Base-by-base conservation (phyloP, 2,113 vertebrate species). In the Daphoenositta chrysoptera region DNA sequence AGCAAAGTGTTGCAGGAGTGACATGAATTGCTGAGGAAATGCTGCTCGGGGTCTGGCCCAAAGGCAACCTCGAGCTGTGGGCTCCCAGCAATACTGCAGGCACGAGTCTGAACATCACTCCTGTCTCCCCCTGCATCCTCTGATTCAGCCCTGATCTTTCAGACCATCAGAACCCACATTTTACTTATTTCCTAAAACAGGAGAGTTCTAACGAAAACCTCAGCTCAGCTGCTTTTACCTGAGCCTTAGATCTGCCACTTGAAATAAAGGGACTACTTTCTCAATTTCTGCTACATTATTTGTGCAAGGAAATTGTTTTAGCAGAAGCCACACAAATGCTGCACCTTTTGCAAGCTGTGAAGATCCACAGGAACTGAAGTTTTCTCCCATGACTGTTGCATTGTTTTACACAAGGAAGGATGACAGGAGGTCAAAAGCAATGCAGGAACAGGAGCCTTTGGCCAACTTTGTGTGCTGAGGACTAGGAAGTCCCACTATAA, bases 351-450 rank as follows among this genome's bases (percentile, higher is more conserved):
- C 83, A 95, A 81, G 68, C 79, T 89, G 79, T 73, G 87, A 91
- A 86, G 92, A 96, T 78, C 69, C 76, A 88, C 90, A 91, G 92
- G 87, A 96, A 97, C 90, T 51, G 75, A 51, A 42, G 58, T 92
- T 91, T 83, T 83, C 68, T 93, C 95, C 71, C 50, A 20, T 81
- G 66, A 66, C 75, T 85, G 37, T 30, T 83, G 71, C 79, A 90
- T 95, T 95, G 90, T 94, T 96, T 86, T 64, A 54, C 47, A 56
- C 47, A 53, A 76, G 60, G 68, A 93, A 90, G 48, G 72, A 96
- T 60, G 58, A 78, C 60, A 64, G 37, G 51, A 94, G 88, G 92
- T 93, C 92, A 95, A 93, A 95, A 87, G 44, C 56, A 83, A 81
- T 3, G 79, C 83, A 88, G 76, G 83, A 92, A 81, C 83, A 88